Evolutionary conservation across 2,113 vertebrate genomes (phyloP), one percentile per base, ranked within the genome.

Genomic region (Brachyistius frenatus): DNA sequence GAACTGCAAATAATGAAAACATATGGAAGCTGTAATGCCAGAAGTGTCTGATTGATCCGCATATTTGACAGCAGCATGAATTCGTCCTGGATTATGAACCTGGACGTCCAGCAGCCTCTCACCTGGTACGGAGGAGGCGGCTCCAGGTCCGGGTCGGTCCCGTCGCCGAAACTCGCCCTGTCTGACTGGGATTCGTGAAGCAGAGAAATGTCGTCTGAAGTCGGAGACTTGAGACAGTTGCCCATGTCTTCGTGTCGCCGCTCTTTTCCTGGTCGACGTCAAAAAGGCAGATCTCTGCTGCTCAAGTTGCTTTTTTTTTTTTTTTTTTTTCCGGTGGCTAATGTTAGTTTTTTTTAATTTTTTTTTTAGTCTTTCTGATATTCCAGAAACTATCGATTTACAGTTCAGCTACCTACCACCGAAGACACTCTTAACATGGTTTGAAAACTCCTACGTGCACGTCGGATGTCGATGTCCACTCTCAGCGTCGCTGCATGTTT

Each of bases 41-140:
- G 23, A 23, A 23, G 23, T 23, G 23, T 23, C 23, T 23, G 23
- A 23, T 23, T 23, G 23, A 23, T 23, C 23, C 23, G 23, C 23
- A 23, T 23, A 23, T 23, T 23, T 23, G 23, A 23, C 23, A 23
- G 23, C 23, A 23, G 23, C 23, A 23, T 23, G 23, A 23, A 23
- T 23, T 23, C 23, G 1, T 23, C 23, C 23, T 23, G 23, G 23
- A 23, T 23, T 0, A 35, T 46, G 1, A 5, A 33, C 23, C 3
- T 49, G 23, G 23, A 14, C 37, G 16, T 23, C 69, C 16, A 9
- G 7, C n/a, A 44, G 15, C 13, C 0, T 11, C 61, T 88, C 84
- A 98, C 97, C 96, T 98, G 97, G 92, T 98, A 98, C 62, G 97
- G 97, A 67, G 97, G 96, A 90, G 97, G 97, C 9, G 97, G 96